These are phyloP conservation scores for Pardalotus punctatus DNA, from an alignment of 2,113 vertebrate genomes.

Conservation along the genomic window DNA sequence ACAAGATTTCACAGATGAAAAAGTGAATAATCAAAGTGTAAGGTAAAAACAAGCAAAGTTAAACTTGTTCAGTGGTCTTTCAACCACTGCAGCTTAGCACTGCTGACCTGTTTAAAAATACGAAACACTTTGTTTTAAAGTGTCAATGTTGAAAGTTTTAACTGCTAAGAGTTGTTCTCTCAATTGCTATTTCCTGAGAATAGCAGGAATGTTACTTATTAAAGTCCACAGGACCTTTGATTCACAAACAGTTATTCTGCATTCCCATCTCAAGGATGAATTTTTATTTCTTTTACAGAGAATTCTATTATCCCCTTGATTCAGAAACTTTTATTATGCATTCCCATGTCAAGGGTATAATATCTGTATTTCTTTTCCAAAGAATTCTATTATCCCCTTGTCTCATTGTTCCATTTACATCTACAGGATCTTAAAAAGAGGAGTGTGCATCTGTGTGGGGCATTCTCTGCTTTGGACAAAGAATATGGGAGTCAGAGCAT, in stretches of 20 bases:
- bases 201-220: not conserved
- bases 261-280: not conserved
- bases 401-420: not conserved
- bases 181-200: not conserved
- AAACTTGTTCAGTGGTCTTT: not conserved
- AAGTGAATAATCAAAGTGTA: slow-evolving; percentile 43
- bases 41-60: slow-evolving; percentile 6
- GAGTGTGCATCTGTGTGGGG: not conserved
- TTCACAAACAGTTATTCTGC: not conserved
- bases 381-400: not conserved
- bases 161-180: not conserved
- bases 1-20: slow-evolving; percentile 53
- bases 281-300: not conserved
- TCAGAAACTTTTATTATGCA: not conserved
- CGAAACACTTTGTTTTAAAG: not conserved
- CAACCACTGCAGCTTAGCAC: not conserved
- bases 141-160: not conserved
- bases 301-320: not conserved
- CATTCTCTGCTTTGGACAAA: not conserved
- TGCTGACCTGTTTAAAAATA: not conserved
- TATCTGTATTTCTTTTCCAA: not conserved
- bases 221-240: not conserved
- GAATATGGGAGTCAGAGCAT: not conserved
- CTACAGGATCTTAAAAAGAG: not conserved
- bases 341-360: not conserved